Conservation (phyloP, 2,888 invertebrate genomes). For the Elysia crispata region DNA sequence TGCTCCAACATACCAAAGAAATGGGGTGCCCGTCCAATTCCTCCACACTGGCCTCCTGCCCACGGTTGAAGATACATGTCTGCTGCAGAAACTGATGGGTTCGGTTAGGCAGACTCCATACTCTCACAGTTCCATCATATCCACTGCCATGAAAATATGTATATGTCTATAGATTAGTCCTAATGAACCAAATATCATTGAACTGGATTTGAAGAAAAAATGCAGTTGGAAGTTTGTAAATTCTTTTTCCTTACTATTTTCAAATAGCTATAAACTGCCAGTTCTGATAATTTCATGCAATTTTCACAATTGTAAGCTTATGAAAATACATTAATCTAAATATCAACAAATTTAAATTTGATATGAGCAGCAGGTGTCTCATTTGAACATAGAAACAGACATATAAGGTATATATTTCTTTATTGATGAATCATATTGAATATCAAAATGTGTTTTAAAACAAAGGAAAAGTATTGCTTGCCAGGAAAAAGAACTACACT, state of each 20-base stretch:
- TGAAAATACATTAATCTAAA: too few species aligned
- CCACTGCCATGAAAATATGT: constrained; percentile 79
- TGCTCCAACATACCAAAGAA: constrained; percentile 80
- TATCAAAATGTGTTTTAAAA: too few species aligned
- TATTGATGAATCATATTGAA: too few species aligned
- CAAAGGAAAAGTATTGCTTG: too few species aligned
- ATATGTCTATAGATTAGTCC: too few species aligned
- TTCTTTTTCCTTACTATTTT: background rate
- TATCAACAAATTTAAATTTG: too few species aligned
- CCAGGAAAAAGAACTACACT: too few species aligned
- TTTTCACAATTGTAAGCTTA: too few species aligned
- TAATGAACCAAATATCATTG: background rate
- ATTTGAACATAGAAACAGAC: too few species aligned
- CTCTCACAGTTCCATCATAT: constrained; percentile 82
- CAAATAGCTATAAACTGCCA: background rate
- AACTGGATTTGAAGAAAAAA: background rate
- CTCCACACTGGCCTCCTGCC: constrained; percentile 75
- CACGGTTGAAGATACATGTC: constrained; percentile 80
- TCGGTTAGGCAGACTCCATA: constrained; percentile 80
- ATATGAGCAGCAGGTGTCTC: too few species aligned
- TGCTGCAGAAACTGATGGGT: constrained; percentile 79
- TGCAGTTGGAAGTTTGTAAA: background rate
- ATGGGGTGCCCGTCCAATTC: constrained; percentile 80
- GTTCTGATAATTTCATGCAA: too few species aligned
- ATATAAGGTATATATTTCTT: too few species aligned